Conservation (phyloP, 2,797 vertebrate species). For the Arvicola amphibius region DNA sequence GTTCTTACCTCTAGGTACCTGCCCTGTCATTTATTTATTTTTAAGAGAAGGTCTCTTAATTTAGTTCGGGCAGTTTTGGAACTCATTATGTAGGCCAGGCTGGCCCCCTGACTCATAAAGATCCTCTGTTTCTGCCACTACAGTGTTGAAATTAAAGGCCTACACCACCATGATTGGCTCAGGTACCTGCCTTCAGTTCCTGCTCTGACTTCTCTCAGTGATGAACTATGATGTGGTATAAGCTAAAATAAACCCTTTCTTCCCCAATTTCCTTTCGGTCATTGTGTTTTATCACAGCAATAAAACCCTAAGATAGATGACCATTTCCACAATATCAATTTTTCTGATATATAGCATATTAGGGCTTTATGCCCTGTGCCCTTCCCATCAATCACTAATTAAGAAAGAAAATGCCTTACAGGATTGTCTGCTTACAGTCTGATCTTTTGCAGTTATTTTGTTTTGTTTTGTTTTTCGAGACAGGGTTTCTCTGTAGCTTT, state of each 20-base stretch:
- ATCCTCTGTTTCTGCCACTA: neutral
- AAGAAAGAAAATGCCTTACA: neutral
- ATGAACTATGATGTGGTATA: neutral
- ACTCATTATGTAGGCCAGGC: neutral
- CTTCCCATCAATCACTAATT: neutral
- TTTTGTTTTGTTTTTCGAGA: too few relatives aligned
- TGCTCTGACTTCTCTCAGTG: neutral
- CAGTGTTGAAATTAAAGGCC: neutral
- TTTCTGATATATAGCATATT: neutral
- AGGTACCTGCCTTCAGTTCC: neutral
- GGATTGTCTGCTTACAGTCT: neutral
- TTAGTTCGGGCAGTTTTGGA: neutral
- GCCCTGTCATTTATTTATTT: neutral
- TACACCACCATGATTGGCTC: neutral
- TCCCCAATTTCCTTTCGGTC: neutral
- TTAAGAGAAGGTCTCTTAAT: neutral
- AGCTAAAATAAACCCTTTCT: neutral
- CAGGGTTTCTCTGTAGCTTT: too few relatives aligned
- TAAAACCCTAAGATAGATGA: neutral
- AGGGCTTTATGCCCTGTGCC: neutral
- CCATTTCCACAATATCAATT: neutral
- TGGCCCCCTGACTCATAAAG: neutral
- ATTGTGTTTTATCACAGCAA: neutral
- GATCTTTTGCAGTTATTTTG: too few relatives aligned
- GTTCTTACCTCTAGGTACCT: neutral